Percentiles rank a stretch among this genome's conserved stretches.
These are phyloP conservation scores for Asarcornis scutulata DNA, from an alignment of 2,113 vertebrate genomes.

Conservation along the genomic window DNA sequence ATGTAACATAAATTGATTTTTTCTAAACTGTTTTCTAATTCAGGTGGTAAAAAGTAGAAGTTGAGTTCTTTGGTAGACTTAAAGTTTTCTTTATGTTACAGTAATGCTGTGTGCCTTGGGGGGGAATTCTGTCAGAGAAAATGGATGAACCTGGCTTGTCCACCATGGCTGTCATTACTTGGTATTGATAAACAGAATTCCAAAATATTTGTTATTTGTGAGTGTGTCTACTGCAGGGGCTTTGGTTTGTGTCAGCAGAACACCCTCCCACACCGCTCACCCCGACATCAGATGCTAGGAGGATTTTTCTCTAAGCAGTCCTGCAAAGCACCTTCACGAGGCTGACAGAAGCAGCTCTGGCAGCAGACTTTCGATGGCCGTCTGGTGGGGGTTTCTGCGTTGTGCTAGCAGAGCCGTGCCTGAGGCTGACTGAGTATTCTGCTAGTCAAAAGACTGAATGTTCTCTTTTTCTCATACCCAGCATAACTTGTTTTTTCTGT, in stretches of 20 bases:
- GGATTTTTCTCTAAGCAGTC: not conserved
- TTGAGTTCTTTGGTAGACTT: not conserved
- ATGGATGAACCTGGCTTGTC: not conserved
- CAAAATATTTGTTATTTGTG: not conserved
- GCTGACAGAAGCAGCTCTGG: not conserved
- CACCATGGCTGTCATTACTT: not conserved
- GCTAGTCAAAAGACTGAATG: not conserved
- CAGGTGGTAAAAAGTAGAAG: not conserved
- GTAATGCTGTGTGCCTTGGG: not conserved
- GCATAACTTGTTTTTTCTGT: conserved; percentile 19
- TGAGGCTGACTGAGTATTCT: not conserved
- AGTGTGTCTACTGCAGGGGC: not conserved
- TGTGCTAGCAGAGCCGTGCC: not conserved
- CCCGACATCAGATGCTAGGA: not conserved
- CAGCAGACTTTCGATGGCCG: not conserved
- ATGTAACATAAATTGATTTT: not conserved
- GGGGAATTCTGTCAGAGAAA: not conserved
- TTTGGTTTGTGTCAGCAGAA: not conserved
- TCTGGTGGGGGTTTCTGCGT: not conserved
- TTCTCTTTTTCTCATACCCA: not conserved
- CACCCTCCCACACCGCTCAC: not conserved
- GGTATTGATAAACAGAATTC: not conserved
- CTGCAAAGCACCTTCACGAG: not conserved
- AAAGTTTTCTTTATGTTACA: not conserved
- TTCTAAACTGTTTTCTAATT: not conserved